phyloP scores from a whole-genome alignment of 2,113 vertebrate genomes.

The Ginglymostoma cirratum region DNA sequence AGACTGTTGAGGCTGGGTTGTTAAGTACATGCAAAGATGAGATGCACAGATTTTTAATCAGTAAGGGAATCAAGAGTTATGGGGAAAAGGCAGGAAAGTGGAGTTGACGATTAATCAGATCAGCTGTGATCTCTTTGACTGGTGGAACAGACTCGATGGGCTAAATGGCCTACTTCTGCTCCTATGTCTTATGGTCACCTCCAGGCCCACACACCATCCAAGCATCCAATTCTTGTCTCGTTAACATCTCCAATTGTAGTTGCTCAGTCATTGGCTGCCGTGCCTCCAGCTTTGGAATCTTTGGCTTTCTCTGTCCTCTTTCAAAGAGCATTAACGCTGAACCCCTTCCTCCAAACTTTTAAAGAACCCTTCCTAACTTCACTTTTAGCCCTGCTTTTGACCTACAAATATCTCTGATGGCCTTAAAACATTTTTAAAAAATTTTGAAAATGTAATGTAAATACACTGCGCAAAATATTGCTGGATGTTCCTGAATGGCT shows the following conservation, averaged over 20 bases:
- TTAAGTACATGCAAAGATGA: too few relatives aligned
- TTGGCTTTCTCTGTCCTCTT: neutral
- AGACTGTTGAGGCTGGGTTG: too few relatives aligned
- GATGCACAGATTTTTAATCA: too few relatives aligned
- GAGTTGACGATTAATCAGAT: too few relatives aligned
- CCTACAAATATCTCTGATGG: too few relatives aligned
- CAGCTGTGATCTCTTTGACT: too few relatives aligned
- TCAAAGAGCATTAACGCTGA: neutral
- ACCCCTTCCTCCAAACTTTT: neutral
- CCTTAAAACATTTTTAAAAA: neutral
- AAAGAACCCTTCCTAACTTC: neutral
- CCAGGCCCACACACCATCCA: neutral
- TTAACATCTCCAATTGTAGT: neutral
- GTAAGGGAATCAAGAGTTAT: too few relatives aligned
- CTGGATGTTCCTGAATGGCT: neutral
- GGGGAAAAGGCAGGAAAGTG: too few relatives aligned
- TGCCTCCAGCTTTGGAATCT: neutral
- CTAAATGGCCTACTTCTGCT: neutral
- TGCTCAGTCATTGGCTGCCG: neutral
- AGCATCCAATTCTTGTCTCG: neutral
- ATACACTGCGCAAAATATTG: neutral
- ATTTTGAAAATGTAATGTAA: neutral
- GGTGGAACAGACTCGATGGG: too few relatives aligned
- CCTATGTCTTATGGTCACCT: neutral
- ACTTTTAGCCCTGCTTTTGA: neutral